Evolutionary conservation across 2,113 vertebrate genomes (phyloP), one percentile per base, ranked within the genome.

Genomic region (Ctenodactylus gundi): DNA sequence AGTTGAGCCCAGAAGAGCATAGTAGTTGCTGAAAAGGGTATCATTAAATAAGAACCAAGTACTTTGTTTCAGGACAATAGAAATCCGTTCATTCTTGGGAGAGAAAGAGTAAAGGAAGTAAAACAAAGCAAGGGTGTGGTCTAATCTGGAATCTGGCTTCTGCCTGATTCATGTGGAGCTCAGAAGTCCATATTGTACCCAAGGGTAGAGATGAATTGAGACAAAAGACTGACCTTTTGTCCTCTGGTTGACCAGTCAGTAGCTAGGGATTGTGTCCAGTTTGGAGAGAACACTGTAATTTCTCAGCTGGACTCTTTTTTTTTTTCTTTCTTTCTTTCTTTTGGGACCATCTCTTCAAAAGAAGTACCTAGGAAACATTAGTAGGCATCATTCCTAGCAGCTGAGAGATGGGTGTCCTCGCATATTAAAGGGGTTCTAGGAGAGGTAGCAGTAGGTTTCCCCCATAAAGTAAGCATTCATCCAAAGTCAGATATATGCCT

Each of bases 261-360:
- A 31, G 21, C 53, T 78, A 0, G n/a, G 29, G 34, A 10, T 3
- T n/a, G 14, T 41, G n/a, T 41, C 39, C 80, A 53, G 0, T 1
- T 64, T 12, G 70, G 65, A 65, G 7, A 7, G 23, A 36, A 85
- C 73, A 36, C 14, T 49, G 1, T 1, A 4, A 7, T 46, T 25
- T 51, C 60, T 64, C 27, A 55, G 1, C 15, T 39, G 13, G 6
- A 7, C 11, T 46, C 17, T 17, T 18, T 49, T 46, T 64, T 82
- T 75, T 64, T 51, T 44, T 88, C 67, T 51, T 44, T 88, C 67
- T n/a, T n/a, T n/a, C n/a, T n/a, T n/a, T n/a, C n/a, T n/a, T n/a
- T n/a, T 68, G 9, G 77, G 36, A 41, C 21, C 36, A 25, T 1
- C 57, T 83, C 68, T 94, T 36, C 53, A 76, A 29, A 75, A 46